phyloP scores from a whole-genome alignment of 2,888 invertebrate species.

The Callosobruchus maculatus region DNA sequence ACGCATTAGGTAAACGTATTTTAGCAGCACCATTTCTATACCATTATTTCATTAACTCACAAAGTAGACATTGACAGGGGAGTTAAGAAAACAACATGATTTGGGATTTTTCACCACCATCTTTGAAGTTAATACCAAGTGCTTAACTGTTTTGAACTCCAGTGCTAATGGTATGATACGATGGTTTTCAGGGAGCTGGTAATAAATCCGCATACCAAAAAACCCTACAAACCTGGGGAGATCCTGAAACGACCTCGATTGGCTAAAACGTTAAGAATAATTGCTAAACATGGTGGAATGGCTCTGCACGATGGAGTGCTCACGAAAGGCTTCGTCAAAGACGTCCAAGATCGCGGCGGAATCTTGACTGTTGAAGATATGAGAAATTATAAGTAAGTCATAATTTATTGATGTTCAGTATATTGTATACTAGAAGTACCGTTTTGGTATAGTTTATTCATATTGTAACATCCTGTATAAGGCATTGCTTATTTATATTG shows the following conservation, averaged over 20 bases:
- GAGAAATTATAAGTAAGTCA: constrained; percentile 61
- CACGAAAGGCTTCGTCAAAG: constrained; percentile 44
- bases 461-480: too few species aligned
- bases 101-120: too few species aligned
- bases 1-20: too few species aligned
- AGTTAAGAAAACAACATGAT: too few species aligned
- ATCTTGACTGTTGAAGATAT: constrained; percentile 78
- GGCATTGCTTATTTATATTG: too few species aligned
- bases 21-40: too few species aligned
- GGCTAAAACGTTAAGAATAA: constrained; percentile 52
- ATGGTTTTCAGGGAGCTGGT: constrained; percentile 28
- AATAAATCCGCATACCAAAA: constrained; percentile 30
- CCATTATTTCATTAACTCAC: too few species aligned
- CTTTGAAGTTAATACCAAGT: too few species aligned
- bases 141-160: too few species aligned
- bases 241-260: constrained; percentile 34
- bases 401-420: not conserved
- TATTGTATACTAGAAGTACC: not conserved
- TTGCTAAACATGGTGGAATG: constrained; percentile 53
- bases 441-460: too few species aligned
- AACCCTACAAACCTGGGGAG: constrained; percentile 27
- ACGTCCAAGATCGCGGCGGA: constrained; percentile 57
- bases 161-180: too few species aligned
- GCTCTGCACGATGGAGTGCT: constrained; percentile 58
- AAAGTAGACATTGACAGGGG: too few species aligned